Evolutionary conservation across 2,888 invertebrate genomes (phyloP).

Genomic region (Bedellia somnulentella): DNA sequence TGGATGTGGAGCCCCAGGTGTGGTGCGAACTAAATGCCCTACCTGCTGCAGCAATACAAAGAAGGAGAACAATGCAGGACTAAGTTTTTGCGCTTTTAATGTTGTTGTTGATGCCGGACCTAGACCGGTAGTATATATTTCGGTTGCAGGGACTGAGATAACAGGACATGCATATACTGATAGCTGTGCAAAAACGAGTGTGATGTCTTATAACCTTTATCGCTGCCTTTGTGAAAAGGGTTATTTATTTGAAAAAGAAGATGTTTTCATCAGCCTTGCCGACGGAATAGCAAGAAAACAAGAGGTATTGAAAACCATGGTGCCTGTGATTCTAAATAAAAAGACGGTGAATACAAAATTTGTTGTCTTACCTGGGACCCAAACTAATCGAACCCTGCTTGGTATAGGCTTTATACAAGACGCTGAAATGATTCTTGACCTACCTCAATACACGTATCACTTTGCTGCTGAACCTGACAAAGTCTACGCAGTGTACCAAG

Average conservation of each 20-base stretch:
- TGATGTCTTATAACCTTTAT: conserved; percentile 10
- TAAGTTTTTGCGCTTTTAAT: conserved; percentile 7
- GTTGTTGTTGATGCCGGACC: conserved; percentile 5
- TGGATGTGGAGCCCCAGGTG: conserved; percentile 7
- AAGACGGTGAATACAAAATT: conserved; percentile 10
- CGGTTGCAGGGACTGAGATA: conserved; percentile 6
- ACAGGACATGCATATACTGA: conserved; percentile 7
- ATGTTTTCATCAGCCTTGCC: conserved; percentile 7
- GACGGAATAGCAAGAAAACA: conserved; percentile 8
- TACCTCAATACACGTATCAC: conserved; percentile 13
- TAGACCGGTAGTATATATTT: conserved; percentile 7
- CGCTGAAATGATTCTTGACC: conserved; percentile 14
- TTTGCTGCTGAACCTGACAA: conserved; percentile 10
- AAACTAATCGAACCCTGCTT: conserved; percentile 11
- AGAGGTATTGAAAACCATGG: conserved; percentile 4
- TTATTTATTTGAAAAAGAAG: conserved; percentile 2
- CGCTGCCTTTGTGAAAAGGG: conserved; percentile 3
- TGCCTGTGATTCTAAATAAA: conserved; percentile 5
- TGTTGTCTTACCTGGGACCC: conserved; percentile 11
- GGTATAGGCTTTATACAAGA: conserved; percentile 14
- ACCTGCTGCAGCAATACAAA: neutral
- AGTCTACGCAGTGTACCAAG: conserved; percentile 9
- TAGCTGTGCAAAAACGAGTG: conserved; percentile 9
- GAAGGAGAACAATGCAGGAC: neutral
- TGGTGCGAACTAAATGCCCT: conserved; percentile 4